phyloP scores from a whole-genome alignment of 2,888 invertebrate genomes.

The Scrobipalpa costella region DNA sequence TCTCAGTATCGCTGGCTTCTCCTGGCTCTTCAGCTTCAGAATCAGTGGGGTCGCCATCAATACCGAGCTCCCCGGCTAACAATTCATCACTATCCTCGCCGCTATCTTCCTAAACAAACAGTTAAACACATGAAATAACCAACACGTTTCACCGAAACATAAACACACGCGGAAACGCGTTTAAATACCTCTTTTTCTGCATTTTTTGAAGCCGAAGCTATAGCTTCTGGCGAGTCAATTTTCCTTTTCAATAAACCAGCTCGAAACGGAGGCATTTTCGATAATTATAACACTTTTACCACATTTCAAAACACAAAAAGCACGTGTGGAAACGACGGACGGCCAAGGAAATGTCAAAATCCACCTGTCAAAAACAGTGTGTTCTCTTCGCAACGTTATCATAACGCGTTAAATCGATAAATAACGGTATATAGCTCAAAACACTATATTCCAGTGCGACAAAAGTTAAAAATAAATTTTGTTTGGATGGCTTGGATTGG shows the following conservation, averaged over 20 bases:
- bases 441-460: background rate
- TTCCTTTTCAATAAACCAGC: conserved; percentile 67
- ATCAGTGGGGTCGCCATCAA: conserved; percentile 59
- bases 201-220: conserved; percentile 34
- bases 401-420: background rate
- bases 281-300: conserved; percentile 15
- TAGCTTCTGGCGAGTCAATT: conserved; percentile 41
- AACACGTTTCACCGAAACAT: background rate
- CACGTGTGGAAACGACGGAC: conserved; percentile 5
- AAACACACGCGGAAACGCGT: background rate
- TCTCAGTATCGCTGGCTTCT: conserved; percentile 61
- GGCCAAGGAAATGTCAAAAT: background rate
- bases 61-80: conserved; percentile 52
- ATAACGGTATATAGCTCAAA: background rate
- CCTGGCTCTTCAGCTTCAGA: conserved; percentile 72
- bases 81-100: conserved; percentile 49
- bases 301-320: conserved; percentile 17
- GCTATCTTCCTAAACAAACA: conserved; percentile 36
- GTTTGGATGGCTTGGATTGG: conserved; percentile 13
- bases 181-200: conserved; percentile 38
- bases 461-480: conserved; percentile 19
- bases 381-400: background rate
- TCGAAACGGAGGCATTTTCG: conserved; percentile 69
- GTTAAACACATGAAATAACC: background rate
- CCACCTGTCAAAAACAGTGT: background rate